These are phyloP conservation scores for Plusia festucae DNA, from an alignment of 2,888 invertebrate species.

Conservation along the genomic window DNA sequence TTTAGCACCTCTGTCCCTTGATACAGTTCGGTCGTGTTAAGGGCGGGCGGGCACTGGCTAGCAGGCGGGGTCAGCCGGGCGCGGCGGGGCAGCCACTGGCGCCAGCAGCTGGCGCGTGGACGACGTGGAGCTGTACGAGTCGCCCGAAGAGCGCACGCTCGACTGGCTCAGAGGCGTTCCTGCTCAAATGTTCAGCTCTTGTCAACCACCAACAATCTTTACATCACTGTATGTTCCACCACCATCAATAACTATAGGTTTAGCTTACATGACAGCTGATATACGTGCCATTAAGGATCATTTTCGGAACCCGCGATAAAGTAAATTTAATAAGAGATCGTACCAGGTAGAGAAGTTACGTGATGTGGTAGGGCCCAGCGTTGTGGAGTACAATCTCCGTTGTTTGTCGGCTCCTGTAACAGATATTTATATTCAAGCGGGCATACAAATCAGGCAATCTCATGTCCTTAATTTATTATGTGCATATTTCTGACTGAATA, in stretches of 20 bases:
- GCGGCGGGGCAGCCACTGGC: constrained; percentile 57
- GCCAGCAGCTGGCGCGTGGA: constrained; percentile 93
- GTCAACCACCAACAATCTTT: not conserved
- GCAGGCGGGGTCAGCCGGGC: constrained; percentile 67
- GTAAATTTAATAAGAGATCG: constrained; percentile 18
- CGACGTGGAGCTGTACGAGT: constrained; percentile 95
- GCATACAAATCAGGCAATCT: not conserved
- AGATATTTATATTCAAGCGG: constrained; percentile 33
- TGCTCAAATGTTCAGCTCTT: constrained; percentile 50
- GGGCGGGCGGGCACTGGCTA: constrained; percentile 64
- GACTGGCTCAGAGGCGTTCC: constrained; percentile 92
- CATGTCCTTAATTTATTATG: constrained; percentile 21
- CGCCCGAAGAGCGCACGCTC: constrained; percentile 93
- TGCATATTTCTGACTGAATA: constrained; percentile 36
- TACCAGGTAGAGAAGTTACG: constrained; percentile 90
- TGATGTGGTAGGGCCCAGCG: constrained; percentile 90
- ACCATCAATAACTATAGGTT: not conserved
- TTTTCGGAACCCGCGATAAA: constrained; percentile 2
- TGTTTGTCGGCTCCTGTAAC: constrained; percentile 76
- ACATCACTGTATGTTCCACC: not conserved
- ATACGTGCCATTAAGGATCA: not conserved
- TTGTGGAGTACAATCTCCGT: constrained; percentile 81
- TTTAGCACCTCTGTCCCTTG: constrained; percentile 19
- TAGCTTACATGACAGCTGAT: not conserved
- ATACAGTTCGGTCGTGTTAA: constrained; percentile 6